Base-by-base conservation (phyloP, 1,140 invertebrate genomes). In the Cherax quadricarinatus region DNA sequence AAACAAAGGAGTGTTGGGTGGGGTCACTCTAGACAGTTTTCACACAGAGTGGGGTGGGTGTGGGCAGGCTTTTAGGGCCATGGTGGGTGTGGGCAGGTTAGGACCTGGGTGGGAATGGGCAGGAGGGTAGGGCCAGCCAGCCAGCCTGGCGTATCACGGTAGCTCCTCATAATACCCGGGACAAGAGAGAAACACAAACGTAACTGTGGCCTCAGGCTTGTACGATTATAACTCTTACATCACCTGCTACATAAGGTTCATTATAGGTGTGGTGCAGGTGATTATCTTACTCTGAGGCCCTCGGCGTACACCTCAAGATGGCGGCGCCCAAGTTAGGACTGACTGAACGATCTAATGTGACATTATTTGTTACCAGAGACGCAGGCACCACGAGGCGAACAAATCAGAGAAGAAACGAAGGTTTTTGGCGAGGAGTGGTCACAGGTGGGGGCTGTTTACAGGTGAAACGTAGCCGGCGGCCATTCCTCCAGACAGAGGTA, bases 401-500 rank as follows among this genome's bases (percentile, higher is more conserved):
- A 30, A 79, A 48, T 41, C 30, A 81, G 86, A 60, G 62, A 60
- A 16, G 6, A 53, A 4, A 57, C 73, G n/a, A 78, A 73, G n/a
- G 49, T 60, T 30, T 48, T 1, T 57, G 53, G 57, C 30, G 21
- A n/a, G 57, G 62, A 66, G 51, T 30, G 78, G 75, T 79, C 86
- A 80, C 86, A 88, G 86, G 86, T 88, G 86, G 86, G 86, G 86
- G 86, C 73, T 88, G 86, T 88, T 88, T 88, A 88, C 86, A 88
- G 86, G 86, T 88, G 86, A 88, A 88, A 88, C 86, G 86, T 88
- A 41, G 86, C 86, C 86, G 51, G 53, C 51, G 78, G 86, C 73
- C 49, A 57, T 80, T 80, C 18, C 75, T 51, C 86, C 75, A 88
- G 86, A 88, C 86, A 80, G 48, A 78, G 78, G 75, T 75, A 88